Evolutionary conservation across 1,140 invertebrate species (phyloP).

Genomic region (Drosophila kohkoa): DNA sequence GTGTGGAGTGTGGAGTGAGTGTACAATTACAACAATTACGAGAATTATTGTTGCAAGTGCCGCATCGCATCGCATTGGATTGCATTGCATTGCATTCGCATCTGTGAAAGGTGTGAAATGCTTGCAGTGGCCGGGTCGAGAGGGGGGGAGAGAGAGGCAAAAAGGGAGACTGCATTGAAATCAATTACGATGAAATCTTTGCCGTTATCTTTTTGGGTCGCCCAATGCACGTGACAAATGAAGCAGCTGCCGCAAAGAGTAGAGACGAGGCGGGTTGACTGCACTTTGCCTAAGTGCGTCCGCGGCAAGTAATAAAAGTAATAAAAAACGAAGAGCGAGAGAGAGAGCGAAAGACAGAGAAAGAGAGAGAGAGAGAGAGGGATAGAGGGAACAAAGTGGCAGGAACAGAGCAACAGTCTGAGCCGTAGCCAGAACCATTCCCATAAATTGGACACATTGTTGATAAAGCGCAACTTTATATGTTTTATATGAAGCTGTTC

Average conservation of each 20-base stretch:
- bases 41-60: conserved; percentile 34
- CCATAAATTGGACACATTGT: conserved; percentile 81
- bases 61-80: background rate
- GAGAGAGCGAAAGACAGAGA: background rate
- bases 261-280: conserved; percentile 54
- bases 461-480: conserved; percentile 82
- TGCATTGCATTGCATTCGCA: conserved; percentile 5
- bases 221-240: conserved; percentile 55
- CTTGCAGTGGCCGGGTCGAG: background rate
- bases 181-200: conserved; percentile 61
- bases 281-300: conserved; percentile 78
- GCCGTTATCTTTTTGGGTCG: conserved; percentile 59
- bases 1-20: background rate
- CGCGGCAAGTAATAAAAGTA: conserved; percentile 72
- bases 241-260: conserved; percentile 1
- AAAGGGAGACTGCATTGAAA: conserved; percentile 29
- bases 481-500: conserved; percentile 74
- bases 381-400: conserved; percentile 28
- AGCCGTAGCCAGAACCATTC: conserved; percentile 30
- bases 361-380: conserved; percentile 5
- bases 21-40: conserved; percentile 27
- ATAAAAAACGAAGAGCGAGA: conserved; percentile 46
- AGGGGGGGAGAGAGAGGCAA: background rate
- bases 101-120: conserved; percentile 37
- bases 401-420: conserved; percentile 13